A percentile compares a stretch with the other conserved stretches of the same genome.
phyloP scores from a whole-genome alignment of 2,888 invertebrate species.

The Linnaemya vulpina region DNA sequence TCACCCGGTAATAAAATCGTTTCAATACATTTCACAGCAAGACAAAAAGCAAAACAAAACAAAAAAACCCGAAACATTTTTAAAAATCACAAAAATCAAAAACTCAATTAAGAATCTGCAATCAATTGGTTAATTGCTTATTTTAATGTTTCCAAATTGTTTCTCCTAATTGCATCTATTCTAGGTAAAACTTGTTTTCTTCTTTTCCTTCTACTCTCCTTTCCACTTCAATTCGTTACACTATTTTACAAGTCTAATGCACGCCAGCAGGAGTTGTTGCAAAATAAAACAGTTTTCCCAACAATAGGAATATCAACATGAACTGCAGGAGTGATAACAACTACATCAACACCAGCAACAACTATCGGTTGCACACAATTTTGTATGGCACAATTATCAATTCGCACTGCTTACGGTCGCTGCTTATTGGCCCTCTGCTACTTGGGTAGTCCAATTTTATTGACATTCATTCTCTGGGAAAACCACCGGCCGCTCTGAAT shows the following conservation, averaged over 20 bases:
- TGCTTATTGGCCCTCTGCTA: slow-evolving; percentile 76
- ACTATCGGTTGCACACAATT: slow-evolving; percentile 36
- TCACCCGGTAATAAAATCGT: slow-evolving; percentile 24
- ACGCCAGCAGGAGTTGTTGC: neutral
- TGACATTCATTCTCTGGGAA: neutral
- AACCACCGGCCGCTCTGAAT: slow-evolving; percentile 1
- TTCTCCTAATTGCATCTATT: slow-evolving; percentile 38
- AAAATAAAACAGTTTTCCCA: slow-evolving; percentile 27
- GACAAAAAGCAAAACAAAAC: neutral
- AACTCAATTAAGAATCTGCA: slow-evolving; percentile 43
- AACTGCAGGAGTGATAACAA: slow-evolving; percentile 23
- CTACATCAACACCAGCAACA: slow-evolving; percentile 9
- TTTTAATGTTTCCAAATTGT: slow-evolving; percentile 16
- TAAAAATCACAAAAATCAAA: neutral
- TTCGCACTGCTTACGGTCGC: slow-evolving; percentile 75
- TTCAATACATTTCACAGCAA: slow-evolving; percentile 22
- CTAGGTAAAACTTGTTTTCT: slow-evolving; percentile 18
- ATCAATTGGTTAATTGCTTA: slow-evolving; percentile 44
- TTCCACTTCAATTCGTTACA: slow-evolving; percentile 41
- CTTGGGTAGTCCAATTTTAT: slow-evolving; percentile 74
- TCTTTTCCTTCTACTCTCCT: neutral
- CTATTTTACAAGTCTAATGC: neutral
- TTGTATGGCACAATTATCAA: slow-evolving; percentile 71
- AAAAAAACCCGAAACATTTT: neutral
- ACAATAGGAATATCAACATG: slow-evolving; percentile 30